phyloP scores from a whole-genome alignment of 37 sponge, comb jelly and placozoan genomes.

The Spongilla lacustris region DNA sequence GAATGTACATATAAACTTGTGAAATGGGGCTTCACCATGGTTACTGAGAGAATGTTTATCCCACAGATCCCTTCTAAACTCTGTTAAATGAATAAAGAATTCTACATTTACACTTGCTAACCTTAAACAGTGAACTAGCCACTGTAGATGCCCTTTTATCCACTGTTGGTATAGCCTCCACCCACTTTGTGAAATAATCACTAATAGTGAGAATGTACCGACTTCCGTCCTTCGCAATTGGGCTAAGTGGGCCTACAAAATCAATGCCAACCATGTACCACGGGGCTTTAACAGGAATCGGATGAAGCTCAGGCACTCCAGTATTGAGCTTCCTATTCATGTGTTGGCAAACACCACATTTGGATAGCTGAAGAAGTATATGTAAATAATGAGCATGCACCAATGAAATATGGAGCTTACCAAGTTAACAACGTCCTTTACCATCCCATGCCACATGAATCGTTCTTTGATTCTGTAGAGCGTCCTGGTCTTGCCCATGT shows the following conservation, averaged over 20 bases:
- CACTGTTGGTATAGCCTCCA: slow-evolving; percentile 49
- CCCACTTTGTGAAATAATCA: slow-evolving; percentile 82
- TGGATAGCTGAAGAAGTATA: slow-evolving; percentile 30
- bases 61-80: not conserved
- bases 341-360: slow-evolving; percentile 69
- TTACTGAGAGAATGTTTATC: slow-evolving; percentile 1
- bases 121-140: slow-evolving; percentile 64
- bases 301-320: slow-evolving; percentile 58
- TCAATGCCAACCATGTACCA: slow-evolving; percentile 78
- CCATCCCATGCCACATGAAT: no score
- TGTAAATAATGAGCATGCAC: slow-evolving; percentile 1
- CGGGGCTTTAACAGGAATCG: slow-evolving; percentile 53
- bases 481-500: no score
- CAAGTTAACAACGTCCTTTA: no score
- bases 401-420: no score
- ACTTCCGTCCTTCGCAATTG: slow-evolving; percentile 33
- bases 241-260: slow-evolving; percentile 61
- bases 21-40: not conserved
- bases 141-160: slow-evolving; percentile 55
- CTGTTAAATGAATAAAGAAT: not conserved
- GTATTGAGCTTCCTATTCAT: slow-evolving; percentile 61
- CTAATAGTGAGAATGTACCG: no score
- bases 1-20: not conserved
- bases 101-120: slow-evolving; percentile 5
- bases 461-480: no score